Base-by-base conservation (phyloP, 2,113 vertebrate species). In the Odocoileus virginianus region DNA sequence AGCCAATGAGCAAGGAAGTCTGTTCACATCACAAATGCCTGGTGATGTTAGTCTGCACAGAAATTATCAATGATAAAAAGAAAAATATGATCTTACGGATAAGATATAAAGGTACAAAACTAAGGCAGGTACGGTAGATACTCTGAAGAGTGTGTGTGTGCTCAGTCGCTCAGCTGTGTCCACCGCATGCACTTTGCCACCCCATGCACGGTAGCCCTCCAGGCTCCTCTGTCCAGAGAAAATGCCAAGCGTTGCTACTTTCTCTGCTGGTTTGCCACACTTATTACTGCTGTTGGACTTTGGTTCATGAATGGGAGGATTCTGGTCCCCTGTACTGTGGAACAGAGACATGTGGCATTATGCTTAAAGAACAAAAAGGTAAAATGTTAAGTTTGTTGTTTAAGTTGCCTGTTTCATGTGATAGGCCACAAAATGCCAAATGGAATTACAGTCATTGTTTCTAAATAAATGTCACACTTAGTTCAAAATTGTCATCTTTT, bases 401-500 rank as follows among this genome's bases (percentile, higher is more conserved):
- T 50, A 89, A 94, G 71, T n/a, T 96, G 85, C 40, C 83, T 95
- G 78, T 97, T 93, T 89, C 96, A 40, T 95, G 61, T 55, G 45
- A 96, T 89, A 96, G 52, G 55, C 21, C 25, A 47, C 23, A 8
- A 93, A 93, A 91, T 92, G 61, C 79, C 94, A 95, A 95, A 74
- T 64, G 71, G 92, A 97, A 97, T 93, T 93, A 84, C 33, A 93
- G 79, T 27, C 45, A 89, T 87, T 94, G 79, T 93, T 95, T 97
- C 89, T 23, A 81, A 94, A 91, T 87, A 91, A 93, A 93, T 76
- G n/a, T 94, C 28, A 88, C 79, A 97, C 94, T 98, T 94, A 97
- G 91, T 83, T 97, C 78, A 95, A 52, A 89, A 55, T 91, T 43
- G 82, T 89, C 36, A 86, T 25, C 15, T 95, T 85, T 95, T 95